Percentiles rank a stretch among this genome's conserved stretches.
Conservation (phyloP, 2,113 vertebrate genomes). For the Phodopus roborovskii region DNA sequence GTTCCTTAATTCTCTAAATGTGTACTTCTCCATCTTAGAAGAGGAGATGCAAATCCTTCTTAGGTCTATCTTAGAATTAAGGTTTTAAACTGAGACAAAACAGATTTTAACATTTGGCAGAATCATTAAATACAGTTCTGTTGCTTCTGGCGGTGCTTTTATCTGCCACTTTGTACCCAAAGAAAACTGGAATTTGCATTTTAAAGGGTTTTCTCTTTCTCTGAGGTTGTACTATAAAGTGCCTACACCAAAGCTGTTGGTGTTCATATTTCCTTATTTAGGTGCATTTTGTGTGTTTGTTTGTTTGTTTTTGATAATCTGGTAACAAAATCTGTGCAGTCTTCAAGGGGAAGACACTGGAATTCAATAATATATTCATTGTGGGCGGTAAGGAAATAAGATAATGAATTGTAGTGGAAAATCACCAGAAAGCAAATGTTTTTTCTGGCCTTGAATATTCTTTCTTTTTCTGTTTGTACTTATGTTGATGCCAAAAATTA, state of each 20-base stretch:
- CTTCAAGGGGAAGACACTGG: not conserved
- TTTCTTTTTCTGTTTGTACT: not conserved
- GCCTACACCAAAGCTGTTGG: not conserved
- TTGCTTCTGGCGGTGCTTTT: not conserved
- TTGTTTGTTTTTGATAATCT: not conserved
- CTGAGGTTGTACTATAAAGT: not conserved
- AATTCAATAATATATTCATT: not conserved
- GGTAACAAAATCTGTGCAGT: not conserved
- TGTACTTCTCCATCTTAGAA: not conserved
- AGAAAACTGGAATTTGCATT: conserved; percentile 26
- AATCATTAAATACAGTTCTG: conserved; percentile 13
- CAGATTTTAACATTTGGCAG: conserved; percentile 34
- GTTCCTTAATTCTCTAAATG: conserved; percentile 12
- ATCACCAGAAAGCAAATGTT: not conserved
- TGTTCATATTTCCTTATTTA: not conserved
- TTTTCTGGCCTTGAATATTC: not conserved
- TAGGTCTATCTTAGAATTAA: conserved; percentile 14
- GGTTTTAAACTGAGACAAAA: not conserved
- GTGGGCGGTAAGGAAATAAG: not conserved
- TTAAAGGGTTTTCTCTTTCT: conserved; percentile 23
- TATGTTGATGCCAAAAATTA: not conserved
- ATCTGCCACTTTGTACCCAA: conserved; percentile 23
- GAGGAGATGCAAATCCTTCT: not conserved
- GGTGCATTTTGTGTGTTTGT: not conserved
- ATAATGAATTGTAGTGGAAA: not conserved